Base-by-base conservation (phyloP, 37 sponge, comb jelly and placozoan species). In the Ianthella basta region DNA sequence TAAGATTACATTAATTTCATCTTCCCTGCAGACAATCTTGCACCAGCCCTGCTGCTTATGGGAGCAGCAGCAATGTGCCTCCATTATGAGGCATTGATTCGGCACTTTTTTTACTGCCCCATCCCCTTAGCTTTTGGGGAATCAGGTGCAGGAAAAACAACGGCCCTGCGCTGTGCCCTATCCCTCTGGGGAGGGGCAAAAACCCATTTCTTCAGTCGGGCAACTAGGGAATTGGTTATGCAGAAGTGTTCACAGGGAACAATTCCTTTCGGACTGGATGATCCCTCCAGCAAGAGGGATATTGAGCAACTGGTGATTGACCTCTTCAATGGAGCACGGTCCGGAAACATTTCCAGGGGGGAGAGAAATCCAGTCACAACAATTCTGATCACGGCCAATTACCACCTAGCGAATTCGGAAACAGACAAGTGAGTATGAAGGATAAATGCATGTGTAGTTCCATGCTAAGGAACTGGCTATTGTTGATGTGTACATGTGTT, bases 211-310 rank as follows among this genome's bases (percentile, higher is more conserved):
- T 36, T 32, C 23, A 66, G 68, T 44, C 61, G 55, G 35, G 66
- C 55, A 1, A 66, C 83, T n/a, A 65, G 41, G 53, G 83, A 63
- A 24, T 55, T 39, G 4, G 66, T 38, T 39, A 40, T 82, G 0
- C 16, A 12, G 15, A 0, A 37, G 4, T 40, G 64, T 21, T 38
- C 66, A 25, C 15, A 24, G 15, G 27, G 53, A 65, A 12, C 33
- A 2, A 37, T 65, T 2, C 83, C 83, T 0, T 3, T 82, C 13
- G 83, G 83, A 15, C 24, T 63, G 23, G 83, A 82, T 37, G 83
- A 82, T 14, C 83, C 83, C 5, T 50, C 38, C 2, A 55, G 44
- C 12, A 82, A 82, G 44, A 34, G 83, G 1, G 68, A 66, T 8
- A 65, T 82, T 5, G 39, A 38, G 14, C 44, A 33, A 24, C 15